Conservation (phyloP, 2,797 vertebrate species). For the Mallotus villosus region DNA sequence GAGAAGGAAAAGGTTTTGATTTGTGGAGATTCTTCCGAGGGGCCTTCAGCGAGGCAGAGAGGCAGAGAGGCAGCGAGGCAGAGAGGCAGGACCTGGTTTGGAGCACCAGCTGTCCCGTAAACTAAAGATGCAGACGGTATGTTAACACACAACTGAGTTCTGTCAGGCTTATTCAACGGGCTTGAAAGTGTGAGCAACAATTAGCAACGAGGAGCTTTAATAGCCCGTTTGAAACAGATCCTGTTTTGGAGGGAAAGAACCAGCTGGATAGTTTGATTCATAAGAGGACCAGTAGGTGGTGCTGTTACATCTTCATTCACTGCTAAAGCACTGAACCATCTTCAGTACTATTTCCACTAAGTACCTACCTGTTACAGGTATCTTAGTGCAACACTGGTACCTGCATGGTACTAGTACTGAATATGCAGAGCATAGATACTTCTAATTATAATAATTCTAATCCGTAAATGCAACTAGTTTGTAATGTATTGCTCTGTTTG, state of each 20-base stretch:
- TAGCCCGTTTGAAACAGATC: neutral
- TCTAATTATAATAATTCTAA: no score
- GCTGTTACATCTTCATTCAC: constrained; percentile 7
- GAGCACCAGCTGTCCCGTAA: constrained; percentile 11
- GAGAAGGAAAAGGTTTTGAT: constrained; percentile 45
- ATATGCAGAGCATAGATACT: neutral
- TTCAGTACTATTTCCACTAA: neutral
- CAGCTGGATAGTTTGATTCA: neutral
- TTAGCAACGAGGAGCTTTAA: neutral
- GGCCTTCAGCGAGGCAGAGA: constrained; percentile 53
- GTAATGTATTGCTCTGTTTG: no score
- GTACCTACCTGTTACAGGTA: neutral
- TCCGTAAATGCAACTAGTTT: no score
- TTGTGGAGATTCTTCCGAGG: constrained; percentile 61
- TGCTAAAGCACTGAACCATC: neutral
- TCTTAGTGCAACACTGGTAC: no score
- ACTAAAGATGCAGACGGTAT: neutral
- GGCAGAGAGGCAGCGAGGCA: constrained; percentile 43
- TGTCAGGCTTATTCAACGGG: no score
- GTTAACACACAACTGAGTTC: neutral
- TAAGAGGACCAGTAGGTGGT: constrained; percentile 45
- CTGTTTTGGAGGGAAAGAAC: neutral
- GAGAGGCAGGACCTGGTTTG: no score
- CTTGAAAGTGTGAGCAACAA: neutral
- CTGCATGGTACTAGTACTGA: neutral